Percentiles rank a stretch among this genome's conserved stretches.
Conservation (phyloP, 1,140 invertebrate genomes). For the Tetragonula clypearis region DNA sequence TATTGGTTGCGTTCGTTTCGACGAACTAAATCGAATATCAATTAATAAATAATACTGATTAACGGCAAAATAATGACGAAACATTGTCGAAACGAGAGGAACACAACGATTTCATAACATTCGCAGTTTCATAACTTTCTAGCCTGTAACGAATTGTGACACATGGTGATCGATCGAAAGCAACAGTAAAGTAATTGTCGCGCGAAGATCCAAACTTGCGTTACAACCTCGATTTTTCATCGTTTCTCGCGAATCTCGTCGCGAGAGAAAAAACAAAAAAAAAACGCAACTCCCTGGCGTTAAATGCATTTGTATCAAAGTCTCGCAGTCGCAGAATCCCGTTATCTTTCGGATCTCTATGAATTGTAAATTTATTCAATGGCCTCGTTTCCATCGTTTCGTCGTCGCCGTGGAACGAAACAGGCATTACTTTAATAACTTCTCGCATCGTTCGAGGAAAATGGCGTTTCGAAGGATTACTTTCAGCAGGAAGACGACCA, state of each 20-base stretch:
- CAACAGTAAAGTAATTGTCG: neutral
- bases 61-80: neutral
- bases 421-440: slow-evolving; percentile 27
- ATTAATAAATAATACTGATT: neutral
- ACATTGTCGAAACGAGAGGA: neutral
- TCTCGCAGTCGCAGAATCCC: neutral
- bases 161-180: neutral
- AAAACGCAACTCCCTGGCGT: too few relatives aligned
- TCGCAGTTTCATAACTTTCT: too few relatives aligned
- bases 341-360: slow-evolving; percentile 22
- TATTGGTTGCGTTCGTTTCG: neutral
- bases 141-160: neutral
- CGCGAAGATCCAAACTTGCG: neutral
- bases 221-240: neutral
- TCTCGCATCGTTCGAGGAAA: neutral
- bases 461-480: neutral
- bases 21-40: neutral
- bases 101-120: too few relatives aligned
- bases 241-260: neutral
- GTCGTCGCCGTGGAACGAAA: neutral
- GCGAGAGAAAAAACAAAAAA: too few relatives aligned
- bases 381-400: neutral
- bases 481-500: too few relatives aligned
- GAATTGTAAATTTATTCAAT: slow-evolving; percentile 36
- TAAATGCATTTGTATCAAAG: slow-evolving; percentile 26